These are phyloP conservation scores for Bucorvus abyssinicus DNA, from an alignment of 2,797 vertebrate species.

Conservation along the genomic window DNA sequence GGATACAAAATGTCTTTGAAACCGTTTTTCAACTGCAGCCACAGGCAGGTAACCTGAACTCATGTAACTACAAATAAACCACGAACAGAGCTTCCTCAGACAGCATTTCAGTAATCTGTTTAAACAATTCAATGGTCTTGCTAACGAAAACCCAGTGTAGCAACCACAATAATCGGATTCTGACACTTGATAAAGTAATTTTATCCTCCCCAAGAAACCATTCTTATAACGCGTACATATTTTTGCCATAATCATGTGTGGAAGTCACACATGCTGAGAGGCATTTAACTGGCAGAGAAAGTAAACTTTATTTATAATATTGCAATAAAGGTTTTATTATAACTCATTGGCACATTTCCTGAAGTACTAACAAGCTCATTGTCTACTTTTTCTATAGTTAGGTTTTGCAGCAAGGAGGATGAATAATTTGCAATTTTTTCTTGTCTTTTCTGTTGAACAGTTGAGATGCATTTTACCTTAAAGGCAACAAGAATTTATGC, in stretches of 20 bases:
- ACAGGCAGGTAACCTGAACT: slow-evolving; percentile 78
- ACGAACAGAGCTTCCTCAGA: slow-evolving; percentile 16
- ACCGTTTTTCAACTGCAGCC: slow-evolving; percentile 79
- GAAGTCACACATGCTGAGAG: not conserved
- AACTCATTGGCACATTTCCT: not conserved
- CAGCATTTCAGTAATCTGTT: not conserved
- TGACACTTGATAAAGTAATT: not conserved
- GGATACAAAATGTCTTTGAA: slow-evolving; percentile 83
- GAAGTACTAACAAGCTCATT: not conserved
- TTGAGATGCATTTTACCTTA: not conserved
- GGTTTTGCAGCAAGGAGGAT: not conserved
- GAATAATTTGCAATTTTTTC: not conserved
- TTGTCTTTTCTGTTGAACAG: not conserved
- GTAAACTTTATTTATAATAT: not conserved
- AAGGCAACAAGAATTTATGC: not conserved
- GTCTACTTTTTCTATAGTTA: not conserved
- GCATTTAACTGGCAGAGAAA: not conserved
- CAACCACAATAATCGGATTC: not conserved
- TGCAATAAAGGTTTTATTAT: not conserved
- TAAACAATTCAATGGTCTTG: not conserved
- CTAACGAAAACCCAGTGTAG: not conserved
- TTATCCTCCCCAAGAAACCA: not conserved
- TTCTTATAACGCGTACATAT: fast-evolving
- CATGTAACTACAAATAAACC: slow-evolving; percentile 78
- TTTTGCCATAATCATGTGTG: no score